phyloP scores from a whole-genome alignment of 1,140 invertebrate genomes.

The honey bee (Apis mellifera) region DNA sequence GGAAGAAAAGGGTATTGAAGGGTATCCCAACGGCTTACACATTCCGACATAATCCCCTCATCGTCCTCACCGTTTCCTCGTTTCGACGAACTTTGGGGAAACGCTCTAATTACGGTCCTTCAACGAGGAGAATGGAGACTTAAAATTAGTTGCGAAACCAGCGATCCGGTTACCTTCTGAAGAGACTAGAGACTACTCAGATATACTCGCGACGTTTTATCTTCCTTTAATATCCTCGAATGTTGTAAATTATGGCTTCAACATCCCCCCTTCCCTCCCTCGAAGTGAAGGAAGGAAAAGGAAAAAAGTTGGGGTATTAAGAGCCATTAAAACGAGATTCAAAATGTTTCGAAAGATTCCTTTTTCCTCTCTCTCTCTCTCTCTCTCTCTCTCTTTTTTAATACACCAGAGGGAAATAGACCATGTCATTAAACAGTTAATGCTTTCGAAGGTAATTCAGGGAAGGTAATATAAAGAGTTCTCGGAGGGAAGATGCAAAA shows the following conservation, averaged over 20 bases:
- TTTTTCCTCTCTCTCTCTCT: too few species aligned
- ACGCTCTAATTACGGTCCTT: conserved; percentile 61
- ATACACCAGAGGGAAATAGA: not conserved
- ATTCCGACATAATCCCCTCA: conserved; percentile 33
- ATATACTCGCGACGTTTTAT: conserved; percentile 17
- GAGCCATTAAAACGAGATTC: not conserved
- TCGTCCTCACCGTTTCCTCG: conserved; percentile 27
- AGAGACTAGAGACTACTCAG: not conserved
- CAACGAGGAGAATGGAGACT: conserved; percentile 49
- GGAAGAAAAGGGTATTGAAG: conserved; percentile 9
- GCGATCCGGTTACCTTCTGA: conserved; percentile 39
- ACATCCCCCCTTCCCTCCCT: too few species aligned
- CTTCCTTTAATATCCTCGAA: conserved; percentile 3
- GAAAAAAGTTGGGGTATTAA: not conserved
- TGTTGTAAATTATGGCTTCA: not conserved
- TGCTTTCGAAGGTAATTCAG: conserved; percentile 24
- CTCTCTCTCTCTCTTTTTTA: not conserved
- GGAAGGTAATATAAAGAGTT: conserved; percentile 33
- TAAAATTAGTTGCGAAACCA: conserved; percentile 58
- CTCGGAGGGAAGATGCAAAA: conserved; percentile 11
- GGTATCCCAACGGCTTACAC: conserved; percentile 37
- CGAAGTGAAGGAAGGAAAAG: not conserved
- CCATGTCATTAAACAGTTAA: conserved; percentile 21
- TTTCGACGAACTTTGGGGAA: conserved; percentile 46
- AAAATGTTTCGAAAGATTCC: not conserved